Conservation (phyloP, 2,888 invertebrate species). For the Meloe dianella region DNA sequence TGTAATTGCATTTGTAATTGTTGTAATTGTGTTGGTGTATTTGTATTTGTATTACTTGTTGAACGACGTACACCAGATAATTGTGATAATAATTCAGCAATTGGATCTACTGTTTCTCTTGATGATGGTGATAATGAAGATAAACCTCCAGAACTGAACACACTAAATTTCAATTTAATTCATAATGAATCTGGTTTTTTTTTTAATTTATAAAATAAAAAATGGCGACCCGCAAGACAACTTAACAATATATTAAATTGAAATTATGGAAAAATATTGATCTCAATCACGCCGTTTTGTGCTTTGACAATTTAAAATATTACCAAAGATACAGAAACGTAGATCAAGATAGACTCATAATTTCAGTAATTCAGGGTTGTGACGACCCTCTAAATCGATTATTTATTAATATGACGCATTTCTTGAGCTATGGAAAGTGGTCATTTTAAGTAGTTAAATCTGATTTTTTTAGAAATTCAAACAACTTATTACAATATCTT, state of each 20-base stretch:
- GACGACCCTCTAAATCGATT: too few relatives aligned
- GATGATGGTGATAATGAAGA: constrained; percentile 87
- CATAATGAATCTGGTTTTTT: constrained; percentile 28
- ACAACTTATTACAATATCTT: too few relatives aligned
- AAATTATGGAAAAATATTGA: too few relatives aligned
- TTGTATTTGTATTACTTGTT: constrained; percentile 62
- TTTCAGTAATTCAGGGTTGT: too few relatives aligned
- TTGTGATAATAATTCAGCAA: constrained; percentile 94
- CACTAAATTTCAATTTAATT: constrained; percentile 49
- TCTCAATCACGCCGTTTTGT: too few relatives aligned
- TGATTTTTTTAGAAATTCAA: too few relatives aligned
- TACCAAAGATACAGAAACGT: too few relatives aligned
- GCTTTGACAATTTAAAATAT: too few relatives aligned
- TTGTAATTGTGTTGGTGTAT: constrained; percentile 82
- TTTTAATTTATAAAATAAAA: constrained; percentile 5
- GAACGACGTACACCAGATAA: constrained; percentile 89
- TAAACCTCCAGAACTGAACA: constrained; percentile 80
- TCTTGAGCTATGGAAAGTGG: too few relatives aligned
- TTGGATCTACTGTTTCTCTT: constrained; percentile 94
- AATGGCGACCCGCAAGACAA: neutral
- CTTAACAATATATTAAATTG: neutral
- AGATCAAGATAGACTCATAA: too few relatives aligned
- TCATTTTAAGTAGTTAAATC: too few relatives aligned
- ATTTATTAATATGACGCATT: too few relatives aligned
- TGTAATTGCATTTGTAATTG: constrained; percentile 96